Percentiles rank a stretch among this genome's conserved stretches.
phyloP scores from a whole-genome alignment of 1,140 invertebrate genomes.

The Sweltsa coloradensis region DNA sequence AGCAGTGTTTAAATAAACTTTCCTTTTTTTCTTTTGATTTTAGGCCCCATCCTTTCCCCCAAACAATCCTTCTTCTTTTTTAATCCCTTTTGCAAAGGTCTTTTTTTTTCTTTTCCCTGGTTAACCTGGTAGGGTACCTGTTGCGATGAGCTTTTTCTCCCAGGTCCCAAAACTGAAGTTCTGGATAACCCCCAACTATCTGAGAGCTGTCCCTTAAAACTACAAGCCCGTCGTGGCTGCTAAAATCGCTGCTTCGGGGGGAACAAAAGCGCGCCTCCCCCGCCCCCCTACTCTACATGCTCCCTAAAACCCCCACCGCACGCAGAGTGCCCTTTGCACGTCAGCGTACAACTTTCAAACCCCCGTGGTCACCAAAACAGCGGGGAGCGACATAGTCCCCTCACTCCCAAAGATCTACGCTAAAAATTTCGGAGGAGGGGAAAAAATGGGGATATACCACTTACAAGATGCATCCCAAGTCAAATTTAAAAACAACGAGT shows the following conservation, averaged over 20 bases:
- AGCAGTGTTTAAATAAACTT: too few species aligned
- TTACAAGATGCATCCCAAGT: conserved; percentile 34
- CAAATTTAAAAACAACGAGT: not conserved
- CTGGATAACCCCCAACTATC: conserved; percentile 60
- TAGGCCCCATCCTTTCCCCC: too few species aligned
- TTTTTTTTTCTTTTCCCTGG: too few species aligned
- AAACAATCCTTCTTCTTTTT: too few species aligned
- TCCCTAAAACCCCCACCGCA: conserved; percentile 70
- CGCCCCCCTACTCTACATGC: conserved; percentile 61
- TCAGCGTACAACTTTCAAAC: conserved; percentile 60
- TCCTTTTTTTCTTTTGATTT: too few species aligned
- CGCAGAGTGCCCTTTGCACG: conserved; percentile 76
- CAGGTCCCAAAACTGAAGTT: conserved; percentile 59
- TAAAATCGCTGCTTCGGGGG: conserved; percentile 57
- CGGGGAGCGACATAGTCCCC: too few species aligned
- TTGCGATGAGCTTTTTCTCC: too few species aligned
- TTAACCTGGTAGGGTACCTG: too few species aligned
- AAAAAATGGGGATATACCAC: conserved; percentile 78
- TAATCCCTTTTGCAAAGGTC: too few species aligned
- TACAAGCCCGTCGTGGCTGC: conserved; percentile 56
- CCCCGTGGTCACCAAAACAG: too few species aligned
- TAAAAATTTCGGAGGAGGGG: conserved; percentile 74
- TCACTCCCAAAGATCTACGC: conserved; percentile 68
- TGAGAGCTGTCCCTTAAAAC: conserved; percentile 53
- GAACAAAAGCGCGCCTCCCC: conserved; percentile 58